phyloP scores from a whole-genome alignment of 2,797 vertebrate genomes.

The Chanos chanos region DNA sequence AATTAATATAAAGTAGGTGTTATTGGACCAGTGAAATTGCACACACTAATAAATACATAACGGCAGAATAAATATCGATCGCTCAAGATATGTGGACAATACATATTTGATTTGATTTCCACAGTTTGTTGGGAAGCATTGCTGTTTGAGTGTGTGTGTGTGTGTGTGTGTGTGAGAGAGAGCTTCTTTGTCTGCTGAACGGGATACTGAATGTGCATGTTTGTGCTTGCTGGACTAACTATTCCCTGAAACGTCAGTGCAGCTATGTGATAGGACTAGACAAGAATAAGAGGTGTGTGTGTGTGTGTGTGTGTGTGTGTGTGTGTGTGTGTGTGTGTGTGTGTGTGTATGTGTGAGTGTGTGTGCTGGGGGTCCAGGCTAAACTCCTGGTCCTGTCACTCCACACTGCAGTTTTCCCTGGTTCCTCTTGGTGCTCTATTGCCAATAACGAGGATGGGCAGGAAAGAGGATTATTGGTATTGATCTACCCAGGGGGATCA shows the following conservation, averaged over 20 bases:
- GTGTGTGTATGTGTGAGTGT: conserved; percentile 1
- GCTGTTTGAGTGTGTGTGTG: conserved; percentile 11
- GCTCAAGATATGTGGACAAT: conserved; percentile 45
- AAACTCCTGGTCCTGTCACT: conserved; percentile 63
- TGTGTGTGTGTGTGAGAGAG: conserved; percentile 19
- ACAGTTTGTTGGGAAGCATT: conserved; percentile 31
- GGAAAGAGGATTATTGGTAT: conserved; percentile 98
- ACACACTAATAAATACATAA: conserved; percentile 61
- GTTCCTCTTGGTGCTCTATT: conserved; percentile 73
- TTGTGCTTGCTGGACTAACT: neutral
- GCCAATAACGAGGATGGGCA: conserved; percentile 95
- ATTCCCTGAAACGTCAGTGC: too few species aligned
- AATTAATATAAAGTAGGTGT: conserved; percentile 57
- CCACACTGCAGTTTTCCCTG: conserved; percentile 61
- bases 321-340: conserved; percentile 25
- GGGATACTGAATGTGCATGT: conserved; percentile 35
- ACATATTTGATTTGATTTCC: conserved; percentile 54
- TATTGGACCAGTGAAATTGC: conserved; percentile 53
- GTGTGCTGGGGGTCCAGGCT: conserved; percentile 40
- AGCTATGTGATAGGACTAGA: conserved; percentile 11
- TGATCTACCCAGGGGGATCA: conserved; percentile 99
- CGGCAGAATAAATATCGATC: conserved; percentile 63
- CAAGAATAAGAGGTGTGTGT: neutral
- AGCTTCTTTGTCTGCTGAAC: neutral
- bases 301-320: conserved; percentile 5